These are phyloP conservation scores for Halichoerus grypus DNA, from an alignment of 2,113 vertebrate species.

Conservation along the genomic window DNA sequence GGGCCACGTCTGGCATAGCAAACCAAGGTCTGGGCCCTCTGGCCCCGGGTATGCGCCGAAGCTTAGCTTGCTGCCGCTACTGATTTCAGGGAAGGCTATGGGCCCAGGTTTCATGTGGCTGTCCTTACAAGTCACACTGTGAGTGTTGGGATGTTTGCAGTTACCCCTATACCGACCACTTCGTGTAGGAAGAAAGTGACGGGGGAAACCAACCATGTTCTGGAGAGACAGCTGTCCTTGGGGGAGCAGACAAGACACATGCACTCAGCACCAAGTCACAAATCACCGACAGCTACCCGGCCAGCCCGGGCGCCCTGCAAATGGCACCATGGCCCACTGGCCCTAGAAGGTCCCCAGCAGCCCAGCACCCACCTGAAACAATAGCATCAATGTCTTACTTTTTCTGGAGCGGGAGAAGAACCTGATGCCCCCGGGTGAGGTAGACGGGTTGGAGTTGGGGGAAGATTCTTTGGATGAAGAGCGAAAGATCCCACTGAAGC, in stretches of 20 bases:
- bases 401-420: slow-evolving; percentile 95
- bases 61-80: rapidly evolving
- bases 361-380: slow-evolving; percentile 82
- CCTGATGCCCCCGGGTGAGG: slow-evolving; percentile 93
- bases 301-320: not conserved
- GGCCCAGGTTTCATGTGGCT: not conserved
- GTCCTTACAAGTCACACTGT: not conserved
- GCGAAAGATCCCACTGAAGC: slow-evolving; percentile 96
- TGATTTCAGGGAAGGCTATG: not conserved
- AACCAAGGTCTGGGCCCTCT: not conserved
- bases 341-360: not conserved
- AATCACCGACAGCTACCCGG: rapidly evolving
- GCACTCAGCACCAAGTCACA: not conserved
- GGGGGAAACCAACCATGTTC: rapidly evolving
- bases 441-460: slow-evolving; percentile 89
- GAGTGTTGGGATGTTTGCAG: rapidly evolving
- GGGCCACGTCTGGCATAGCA: rapidly evolving
- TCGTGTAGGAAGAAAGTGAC: rapidly evolving
- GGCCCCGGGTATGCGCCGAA: rapidly evolving
- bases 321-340: rapidly evolving
- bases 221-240: rapidly evolving
- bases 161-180: rapidly evolving
- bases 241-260: rapidly evolving
- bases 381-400: slow-evolving; percentile 90
- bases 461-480: slow-evolving; percentile 94